Base-by-base conservation (phyloP, 2,888 invertebrate species). In the Drosophila picticornis region DNA sequence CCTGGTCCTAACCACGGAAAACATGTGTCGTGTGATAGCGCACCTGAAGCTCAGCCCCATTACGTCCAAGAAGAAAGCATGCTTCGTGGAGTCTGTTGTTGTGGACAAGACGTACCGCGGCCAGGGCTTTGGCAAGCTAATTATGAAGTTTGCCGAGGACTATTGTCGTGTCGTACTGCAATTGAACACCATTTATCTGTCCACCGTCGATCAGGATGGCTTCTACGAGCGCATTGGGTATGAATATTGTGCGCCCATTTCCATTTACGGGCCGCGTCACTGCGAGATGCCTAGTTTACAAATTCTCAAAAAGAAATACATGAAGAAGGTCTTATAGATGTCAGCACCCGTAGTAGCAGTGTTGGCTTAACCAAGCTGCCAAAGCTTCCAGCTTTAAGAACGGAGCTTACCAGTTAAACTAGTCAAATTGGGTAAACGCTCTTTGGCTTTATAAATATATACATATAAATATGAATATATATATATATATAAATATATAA, bases 81-180 rank as follows among this genome's bases (percentile, higher is more conserved):
- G 97, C 93, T 96, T 97, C 91, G 94, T 97, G 64, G 97, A 97
- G 94, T 96, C 97, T 48, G 97, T 97, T 80, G 96, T 97, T 22
- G 97, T 97, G 89, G 95, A 95, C 80, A 95, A 95, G 92, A 93
- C 94, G 25, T 94, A 95, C 88, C 94, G 97, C 80, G 96, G 97
- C 16, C 95, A 95, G 93, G 97, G 96, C 81, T 94, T 96, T 77
- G 97, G 97, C 27, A 96, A 96, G 84, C 94, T 95, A 88, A 94
- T 97, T 46, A 96, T 97, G 96, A 94, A 94, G 69, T 95, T 95
- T 91, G 95, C 96, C 10, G 97, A 97, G 94, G 95, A 96, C 76
- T 97, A 97, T 91, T 96, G 96, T 88, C 95, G 94, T 78, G 93
- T 94, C 69, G 94, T 94, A 73, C 94, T 96, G 75, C 94, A 94